phyloP scores from a whole-genome alignment of 2,113 vertebrate genomes.

The Epinephelus cyanopodus region DNA sequence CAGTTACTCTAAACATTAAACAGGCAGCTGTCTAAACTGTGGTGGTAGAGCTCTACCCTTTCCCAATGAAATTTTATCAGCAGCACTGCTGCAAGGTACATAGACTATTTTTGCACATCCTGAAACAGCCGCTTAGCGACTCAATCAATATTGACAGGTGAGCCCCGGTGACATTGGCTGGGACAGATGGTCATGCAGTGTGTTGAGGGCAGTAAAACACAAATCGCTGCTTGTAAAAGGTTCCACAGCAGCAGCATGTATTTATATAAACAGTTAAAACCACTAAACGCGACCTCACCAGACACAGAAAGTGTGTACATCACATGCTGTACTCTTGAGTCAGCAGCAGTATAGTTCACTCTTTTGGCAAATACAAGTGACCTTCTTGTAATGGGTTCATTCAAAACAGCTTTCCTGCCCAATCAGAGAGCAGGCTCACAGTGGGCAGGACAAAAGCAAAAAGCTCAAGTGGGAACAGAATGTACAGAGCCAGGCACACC shows the following conservation, averaged over 20 bases:
- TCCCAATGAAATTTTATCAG: neutral
- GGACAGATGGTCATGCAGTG: slow-evolving; percentile 39
- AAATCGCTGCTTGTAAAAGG: slow-evolving; percentile 33
- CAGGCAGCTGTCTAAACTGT: neutral
- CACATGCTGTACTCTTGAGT: neutral
- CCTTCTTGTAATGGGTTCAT: neutral
- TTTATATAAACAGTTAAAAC: slow-evolving; percentile 15
- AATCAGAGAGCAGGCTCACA: neutral
- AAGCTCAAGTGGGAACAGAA: neutral
- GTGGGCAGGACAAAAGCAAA: neutral
- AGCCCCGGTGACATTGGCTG: neutral
- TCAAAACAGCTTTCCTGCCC: neutral
- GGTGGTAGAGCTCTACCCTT: neutral
- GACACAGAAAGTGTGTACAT: slow-evolving; percentile 3
- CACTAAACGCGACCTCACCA: neutral
- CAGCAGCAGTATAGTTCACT: neutral
- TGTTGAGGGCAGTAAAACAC: slow-evolving; percentile 28
- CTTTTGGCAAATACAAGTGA: neutral
- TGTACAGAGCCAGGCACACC: neutral
- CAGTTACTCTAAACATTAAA: neutral
- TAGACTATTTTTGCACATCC: slow-evolving; percentile 11
- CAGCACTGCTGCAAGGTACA: slow-evolving; percentile 5
- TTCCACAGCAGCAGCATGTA: slow-evolving; percentile 9
- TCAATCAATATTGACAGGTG: slow-evolving; percentile 64
- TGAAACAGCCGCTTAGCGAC: neutral